Conservation (phyloP, 2,797 vertebrate species). For the Philypnodon macrostomus region DNA sequence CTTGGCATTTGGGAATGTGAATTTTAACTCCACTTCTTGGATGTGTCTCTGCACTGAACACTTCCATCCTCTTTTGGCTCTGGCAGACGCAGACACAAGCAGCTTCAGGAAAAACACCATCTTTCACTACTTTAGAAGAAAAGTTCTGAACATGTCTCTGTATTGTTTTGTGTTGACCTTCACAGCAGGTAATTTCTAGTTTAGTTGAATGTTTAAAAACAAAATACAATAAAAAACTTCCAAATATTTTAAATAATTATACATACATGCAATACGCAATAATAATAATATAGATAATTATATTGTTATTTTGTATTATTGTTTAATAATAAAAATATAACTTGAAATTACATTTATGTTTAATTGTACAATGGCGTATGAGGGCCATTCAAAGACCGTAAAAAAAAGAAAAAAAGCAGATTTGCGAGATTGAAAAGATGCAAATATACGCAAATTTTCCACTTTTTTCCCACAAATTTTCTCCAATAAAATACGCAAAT, state of each 20-base stretch:
- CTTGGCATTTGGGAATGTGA: conserved; percentile 59
- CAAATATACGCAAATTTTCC: too few relatives aligned
- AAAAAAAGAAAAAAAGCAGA: background rate
- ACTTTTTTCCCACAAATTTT: too few relatives aligned
- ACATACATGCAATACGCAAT: too few relatives aligned
- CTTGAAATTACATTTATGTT: too few relatives aligned
- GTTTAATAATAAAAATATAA: too few relatives aligned
- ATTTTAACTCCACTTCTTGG: conserved; percentile 41
- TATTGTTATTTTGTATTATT: too few relatives aligned
- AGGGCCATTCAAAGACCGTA: background rate
- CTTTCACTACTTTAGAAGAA: conserved; percentile 6
- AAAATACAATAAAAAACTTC: too few relatives aligned
- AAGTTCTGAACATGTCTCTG: conserved; percentile 14
- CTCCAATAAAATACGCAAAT: too few relatives aligned
- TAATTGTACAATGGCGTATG: too few relatives aligned
- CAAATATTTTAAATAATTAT: too few relatives aligned
- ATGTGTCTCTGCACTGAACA: conserved; percentile 24
- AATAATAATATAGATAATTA: too few relatives aligned
- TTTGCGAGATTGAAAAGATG: too few relatives aligned
- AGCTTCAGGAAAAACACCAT: conserved; percentile 17
- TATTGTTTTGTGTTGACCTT: conserved; percentile 11
- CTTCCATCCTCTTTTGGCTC: conserved; percentile 39
- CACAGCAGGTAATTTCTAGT: background rate
- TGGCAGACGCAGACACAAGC: conserved; percentile 27
- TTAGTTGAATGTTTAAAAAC: background rate